Evolutionary conservation across 2,888 invertebrate species (phyloP).

Genomic region (Apomyelois bistriatella): DNA sequence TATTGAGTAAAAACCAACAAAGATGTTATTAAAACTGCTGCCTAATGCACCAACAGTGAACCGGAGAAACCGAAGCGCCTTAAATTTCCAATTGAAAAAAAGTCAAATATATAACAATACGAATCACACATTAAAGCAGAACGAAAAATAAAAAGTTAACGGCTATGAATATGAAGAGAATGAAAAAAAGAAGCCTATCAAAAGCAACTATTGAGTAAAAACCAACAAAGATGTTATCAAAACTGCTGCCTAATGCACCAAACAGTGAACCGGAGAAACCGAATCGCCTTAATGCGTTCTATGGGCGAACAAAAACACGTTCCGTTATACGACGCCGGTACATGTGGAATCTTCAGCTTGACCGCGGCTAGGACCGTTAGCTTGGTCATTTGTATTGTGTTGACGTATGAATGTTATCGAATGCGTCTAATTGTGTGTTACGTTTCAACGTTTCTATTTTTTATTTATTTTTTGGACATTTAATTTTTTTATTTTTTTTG

Average conservation of each 20-base stretch:
- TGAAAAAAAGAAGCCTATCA: no score
- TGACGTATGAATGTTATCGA: conserved; percentile 23
- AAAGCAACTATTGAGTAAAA: no score
- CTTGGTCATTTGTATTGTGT: conserved; percentile 3
- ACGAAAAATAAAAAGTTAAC: no score
- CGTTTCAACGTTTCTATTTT: not conserved
- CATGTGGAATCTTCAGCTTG: conserved; percentile 6
- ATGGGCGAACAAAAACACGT: conserved; percentile 1
- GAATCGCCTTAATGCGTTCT: conserved; percentile 1
- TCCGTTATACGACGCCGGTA: conserved; percentile 7
- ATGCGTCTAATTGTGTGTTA: conserved; percentile 21
- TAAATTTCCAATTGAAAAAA: not conserved
- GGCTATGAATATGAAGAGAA: no score
- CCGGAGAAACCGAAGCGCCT: not conserved
- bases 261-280: not conserved
- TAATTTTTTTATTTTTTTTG: not conserved
- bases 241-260: not conserved
- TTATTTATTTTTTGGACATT: not conserved
- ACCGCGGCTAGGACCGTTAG: conserved; percentile 6
- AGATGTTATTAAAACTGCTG: not conserved
- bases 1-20: no score
- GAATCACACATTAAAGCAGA: no score
- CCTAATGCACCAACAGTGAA: not conserved
- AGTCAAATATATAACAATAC: no score
- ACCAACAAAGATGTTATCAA: not conserved